phyloP scores from a whole-genome alignment of 2,888 invertebrate genomes.

The Drosophila nigritarsus region DNA sequence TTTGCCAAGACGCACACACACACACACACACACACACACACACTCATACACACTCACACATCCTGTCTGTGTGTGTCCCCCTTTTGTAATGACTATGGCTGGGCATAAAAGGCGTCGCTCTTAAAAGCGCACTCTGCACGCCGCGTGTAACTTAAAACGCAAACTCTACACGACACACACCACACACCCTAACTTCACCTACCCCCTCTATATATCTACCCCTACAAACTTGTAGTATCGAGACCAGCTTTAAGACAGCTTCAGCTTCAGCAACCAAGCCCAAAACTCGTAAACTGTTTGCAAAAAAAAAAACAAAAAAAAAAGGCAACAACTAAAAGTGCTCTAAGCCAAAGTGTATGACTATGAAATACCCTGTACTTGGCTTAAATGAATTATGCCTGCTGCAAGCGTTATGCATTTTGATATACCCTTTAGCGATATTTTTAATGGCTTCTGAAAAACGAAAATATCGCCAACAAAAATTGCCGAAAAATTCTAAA shows the following conservation, averaged over 20 bases:
- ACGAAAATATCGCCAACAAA: conserved; percentile 9
- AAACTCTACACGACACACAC: background rate
- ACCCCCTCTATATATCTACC: background rate
- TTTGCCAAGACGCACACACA: conserved; percentile 52
- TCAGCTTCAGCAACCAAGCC: conserved; percentile 1
- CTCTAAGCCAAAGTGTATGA: background rate
- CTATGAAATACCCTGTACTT: background rate
- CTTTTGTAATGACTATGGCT: conserved; percentile 66
- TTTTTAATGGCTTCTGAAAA: background rate
- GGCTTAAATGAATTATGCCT: background rate
- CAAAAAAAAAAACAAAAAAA: conserved; percentile 2
- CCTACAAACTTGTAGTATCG: background rate
- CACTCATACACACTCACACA: conserved; percentile 3
- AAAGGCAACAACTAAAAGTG: background rate
- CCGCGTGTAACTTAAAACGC: conserved; percentile 60
- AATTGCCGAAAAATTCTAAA: conserved; percentile 48
- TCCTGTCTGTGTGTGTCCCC: conserved; percentile 35
- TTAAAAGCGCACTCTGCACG: conserved; percentile 60
- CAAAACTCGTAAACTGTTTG: conserved; percentile 33
- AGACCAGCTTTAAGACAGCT: conserved; percentile 34
- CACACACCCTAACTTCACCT: background rate
- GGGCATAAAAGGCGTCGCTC: conserved; percentile 65
- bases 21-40: conserved; percentile 7
- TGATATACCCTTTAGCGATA: background rate
- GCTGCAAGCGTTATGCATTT: background rate